Conservation (phyloP, 92 coral and sea anemone species). For the Parazoanthus atlanticus region DNA sequence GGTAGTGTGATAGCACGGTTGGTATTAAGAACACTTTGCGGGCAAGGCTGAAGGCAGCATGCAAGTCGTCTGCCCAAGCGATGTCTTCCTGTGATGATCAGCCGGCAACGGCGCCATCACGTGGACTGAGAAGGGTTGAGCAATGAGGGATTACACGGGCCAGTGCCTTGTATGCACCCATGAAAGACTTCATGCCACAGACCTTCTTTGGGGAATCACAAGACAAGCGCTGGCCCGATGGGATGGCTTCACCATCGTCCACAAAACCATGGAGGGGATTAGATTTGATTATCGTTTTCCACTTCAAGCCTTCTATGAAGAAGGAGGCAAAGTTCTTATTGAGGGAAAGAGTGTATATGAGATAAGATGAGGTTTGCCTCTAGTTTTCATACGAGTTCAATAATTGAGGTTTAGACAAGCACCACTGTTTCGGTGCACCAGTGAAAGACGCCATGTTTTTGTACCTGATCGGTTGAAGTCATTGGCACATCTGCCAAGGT, state of each 20-base stretch:
- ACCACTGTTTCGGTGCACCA: no score
- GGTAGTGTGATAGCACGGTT: not conserved
- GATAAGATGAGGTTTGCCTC: not conserved
- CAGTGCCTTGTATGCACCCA: conserved; percentile 15
- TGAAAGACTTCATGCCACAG: not conserved
- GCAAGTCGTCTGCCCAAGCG: not conserved
- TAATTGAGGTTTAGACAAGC: no score
- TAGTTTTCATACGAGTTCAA: no score
- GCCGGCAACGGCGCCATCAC: not conserved
- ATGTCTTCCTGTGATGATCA: not conserved
- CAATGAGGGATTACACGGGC: conserved; percentile 4
- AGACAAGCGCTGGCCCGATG: no score
- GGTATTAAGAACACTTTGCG: not conserved
- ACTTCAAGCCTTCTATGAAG: not conserved
- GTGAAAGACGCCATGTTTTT: not conserved
- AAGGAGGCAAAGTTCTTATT: not conserved
- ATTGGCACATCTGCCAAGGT: not conserved
- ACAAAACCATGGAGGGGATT: no score
- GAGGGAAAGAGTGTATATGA: not conserved
- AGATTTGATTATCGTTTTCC: no score
- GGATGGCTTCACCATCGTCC: no score
- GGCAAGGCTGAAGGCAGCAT: not conserved
- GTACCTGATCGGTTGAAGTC: not conserved
- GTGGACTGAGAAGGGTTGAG: not conserved
- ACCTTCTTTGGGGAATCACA: not conserved